phyloP scores from a whole-genome alignment of 2,797 vertebrate genomes.

The Acridotheres tristis region DNA sequence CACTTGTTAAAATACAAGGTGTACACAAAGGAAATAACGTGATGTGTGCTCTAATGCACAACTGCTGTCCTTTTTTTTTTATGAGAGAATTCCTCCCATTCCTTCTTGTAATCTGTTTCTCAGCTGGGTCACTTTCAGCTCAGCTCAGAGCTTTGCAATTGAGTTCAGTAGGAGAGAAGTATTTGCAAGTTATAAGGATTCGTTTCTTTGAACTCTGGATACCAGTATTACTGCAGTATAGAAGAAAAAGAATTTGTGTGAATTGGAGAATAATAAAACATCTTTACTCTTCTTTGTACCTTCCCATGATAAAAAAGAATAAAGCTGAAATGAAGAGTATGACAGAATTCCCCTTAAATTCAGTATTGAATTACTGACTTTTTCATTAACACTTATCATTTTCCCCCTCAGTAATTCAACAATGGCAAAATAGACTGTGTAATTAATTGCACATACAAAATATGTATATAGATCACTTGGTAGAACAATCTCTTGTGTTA shows the following conservation, averaged over 20 bases:
- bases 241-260: neutral
- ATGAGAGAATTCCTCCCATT: neutral
- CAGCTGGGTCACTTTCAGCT: neutral
- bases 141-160: neutral
- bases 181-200: conserved; percentile 14
- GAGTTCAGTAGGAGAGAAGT: neutral
- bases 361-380: neutral
- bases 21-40: neutral
- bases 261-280: neutral
- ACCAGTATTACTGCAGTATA: neutral
- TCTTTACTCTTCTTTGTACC: neutral
- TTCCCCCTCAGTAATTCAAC: conserved; percentile 7
- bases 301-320: neutral
- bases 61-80: neutral
- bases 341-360: neutral
- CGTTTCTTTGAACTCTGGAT: neutral
- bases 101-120: neutral
- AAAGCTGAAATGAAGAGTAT: neutral
- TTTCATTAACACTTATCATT: conserved; percentile 49
- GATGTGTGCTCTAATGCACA: neutral
- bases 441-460: conserved; percentile 41
- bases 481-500: conserved; percentile 32
- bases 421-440: neutral
- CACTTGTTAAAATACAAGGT: neutral
- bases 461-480: conserved; percentile 1